phyloP scores from a whole-genome alignment of 1,140 invertebrate genomes.

The Hirudo medicinalis region DNA sequence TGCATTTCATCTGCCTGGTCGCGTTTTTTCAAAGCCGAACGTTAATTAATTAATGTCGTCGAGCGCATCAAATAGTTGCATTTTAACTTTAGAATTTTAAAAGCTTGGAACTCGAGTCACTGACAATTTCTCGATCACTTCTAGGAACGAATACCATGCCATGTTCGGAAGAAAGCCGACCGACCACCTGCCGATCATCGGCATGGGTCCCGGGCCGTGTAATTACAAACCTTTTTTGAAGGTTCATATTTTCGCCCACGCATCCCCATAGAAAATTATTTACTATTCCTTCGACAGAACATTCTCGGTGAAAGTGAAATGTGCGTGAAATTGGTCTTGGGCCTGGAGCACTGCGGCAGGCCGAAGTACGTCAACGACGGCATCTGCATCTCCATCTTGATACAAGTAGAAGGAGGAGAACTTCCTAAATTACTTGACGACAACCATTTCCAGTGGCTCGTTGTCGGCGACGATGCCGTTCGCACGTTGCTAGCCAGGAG shows the following conservation, averaged over 20 bases:
- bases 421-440: not conserved
- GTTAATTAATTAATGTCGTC: not conserved
- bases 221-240: no score
- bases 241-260: no score
- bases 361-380: slow-evolving; percentile 5
- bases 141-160: no score
- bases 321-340: not conserved
- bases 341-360: slow-evolving; percentile 12
- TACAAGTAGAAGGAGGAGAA: not conserved
- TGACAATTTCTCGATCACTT: not conserved
- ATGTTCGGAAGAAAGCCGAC: no score
- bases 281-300: not conserved
- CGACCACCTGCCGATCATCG: no score
- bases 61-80: not conserved
- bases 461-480: not conserved
- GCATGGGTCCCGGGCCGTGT: no score
- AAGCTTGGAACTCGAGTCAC: not conserved
- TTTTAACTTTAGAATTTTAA: no score
- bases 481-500: no score
- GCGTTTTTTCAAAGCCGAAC: no score
- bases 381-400: slow-evolving; percentile 2
- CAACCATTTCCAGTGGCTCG: not conserved
- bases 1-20: no score
- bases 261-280: no score
- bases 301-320: not conserved